These are phyloP conservation scores for Tauraco hartlaubi DNA, from an alignment of 2,797 vertebrate species.

Conservation along the genomic window DNA sequence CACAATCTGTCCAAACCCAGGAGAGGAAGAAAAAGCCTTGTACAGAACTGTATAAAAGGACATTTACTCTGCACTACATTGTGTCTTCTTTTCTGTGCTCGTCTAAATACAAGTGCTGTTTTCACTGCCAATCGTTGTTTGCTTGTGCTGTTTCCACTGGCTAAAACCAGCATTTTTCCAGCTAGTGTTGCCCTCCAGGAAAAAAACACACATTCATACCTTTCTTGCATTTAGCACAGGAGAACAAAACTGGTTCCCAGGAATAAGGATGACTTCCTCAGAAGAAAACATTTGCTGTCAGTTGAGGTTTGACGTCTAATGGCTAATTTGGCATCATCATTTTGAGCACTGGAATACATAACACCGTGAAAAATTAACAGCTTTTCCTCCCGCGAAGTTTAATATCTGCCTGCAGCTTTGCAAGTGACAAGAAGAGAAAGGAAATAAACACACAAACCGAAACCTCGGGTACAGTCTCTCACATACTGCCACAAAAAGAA, in stretches of 20 bases:
- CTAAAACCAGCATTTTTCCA: conserved; percentile 50
- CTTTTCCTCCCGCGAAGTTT: background rate
- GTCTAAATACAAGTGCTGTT: conserved; percentile 54
- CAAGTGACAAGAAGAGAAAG: conserved; percentile 22
- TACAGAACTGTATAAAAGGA: conserved; percentile 1
- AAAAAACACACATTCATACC: conserved; percentile 42
- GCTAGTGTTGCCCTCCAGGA: conserved; percentile 51
- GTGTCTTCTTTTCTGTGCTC: conserved; percentile 40
- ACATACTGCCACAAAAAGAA: background rate
- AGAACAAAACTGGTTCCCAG: conserved; percentile 52
- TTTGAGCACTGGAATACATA: conserved; percentile 1
- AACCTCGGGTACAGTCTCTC: background rate
- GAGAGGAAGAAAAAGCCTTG: conserved; percentile 16
- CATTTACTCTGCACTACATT: conserved; percentile 42
- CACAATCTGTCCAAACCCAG: background rate
- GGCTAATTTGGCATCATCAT: conserved; percentile 38
- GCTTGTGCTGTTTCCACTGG: conserved; percentile 58
- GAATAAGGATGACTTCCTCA: conserved; percentile 40
- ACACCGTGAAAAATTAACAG: conserved; percentile 17
- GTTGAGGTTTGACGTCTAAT: conserved; percentile 51
- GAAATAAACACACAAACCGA: background rate
- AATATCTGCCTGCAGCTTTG: background rate
- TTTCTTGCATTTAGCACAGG: conserved; percentile 5
- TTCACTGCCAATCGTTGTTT: conserved; percentile 46
- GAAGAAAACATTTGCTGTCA: conserved; percentile 58